Evolutionary conservation across 2,113 vertebrate genomes (phyloP).

Genomic region (Notothenia rossii): DNA sequence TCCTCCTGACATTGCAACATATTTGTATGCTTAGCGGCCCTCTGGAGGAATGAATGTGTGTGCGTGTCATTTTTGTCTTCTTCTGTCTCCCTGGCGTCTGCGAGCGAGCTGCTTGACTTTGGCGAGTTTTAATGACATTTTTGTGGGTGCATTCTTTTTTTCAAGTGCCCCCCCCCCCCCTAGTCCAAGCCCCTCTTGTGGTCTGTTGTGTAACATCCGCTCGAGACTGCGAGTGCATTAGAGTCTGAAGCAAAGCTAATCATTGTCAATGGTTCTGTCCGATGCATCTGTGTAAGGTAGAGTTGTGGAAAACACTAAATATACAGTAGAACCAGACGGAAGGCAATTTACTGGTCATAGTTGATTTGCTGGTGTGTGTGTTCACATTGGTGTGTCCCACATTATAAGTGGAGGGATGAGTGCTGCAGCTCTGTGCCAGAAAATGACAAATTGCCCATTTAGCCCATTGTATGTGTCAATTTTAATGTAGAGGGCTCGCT

Average conservation of each 20-base stretch:
- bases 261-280: conserved; percentile 1
- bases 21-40: conserved; percentile 33
- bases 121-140: conserved; percentile 8
- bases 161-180: conserved; percentile 6
- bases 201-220: neutral
- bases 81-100: conserved; percentile 6
- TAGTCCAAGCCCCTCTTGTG: conserved; percentile 10
- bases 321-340: conserved; percentile 63
- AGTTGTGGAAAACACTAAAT: conserved; percentile 25
- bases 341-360: conserved; percentile 63
- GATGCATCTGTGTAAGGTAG: conserved; percentile 5
- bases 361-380: conserved; percentile 48
- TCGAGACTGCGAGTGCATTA: conserved; percentile 10
- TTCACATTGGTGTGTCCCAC: conserved; percentile 43
- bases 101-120: conserved; percentile 37
- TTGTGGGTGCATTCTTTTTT: conserved; percentile 9
- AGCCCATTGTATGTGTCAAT: conserved; percentile 72
- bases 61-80: neutral
- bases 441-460: conserved; percentile 77
- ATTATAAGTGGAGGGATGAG: conserved; percentile 64
- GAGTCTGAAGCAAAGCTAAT: neutral
- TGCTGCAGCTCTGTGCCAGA: conserved; percentile 56
- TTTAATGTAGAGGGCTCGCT: conserved; percentile 62
- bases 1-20: conserved; percentile 46
- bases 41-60: neutral